Conservation (phyloP, 2,888 invertebrate genomes). For the Rosalia funebris region DNA sequence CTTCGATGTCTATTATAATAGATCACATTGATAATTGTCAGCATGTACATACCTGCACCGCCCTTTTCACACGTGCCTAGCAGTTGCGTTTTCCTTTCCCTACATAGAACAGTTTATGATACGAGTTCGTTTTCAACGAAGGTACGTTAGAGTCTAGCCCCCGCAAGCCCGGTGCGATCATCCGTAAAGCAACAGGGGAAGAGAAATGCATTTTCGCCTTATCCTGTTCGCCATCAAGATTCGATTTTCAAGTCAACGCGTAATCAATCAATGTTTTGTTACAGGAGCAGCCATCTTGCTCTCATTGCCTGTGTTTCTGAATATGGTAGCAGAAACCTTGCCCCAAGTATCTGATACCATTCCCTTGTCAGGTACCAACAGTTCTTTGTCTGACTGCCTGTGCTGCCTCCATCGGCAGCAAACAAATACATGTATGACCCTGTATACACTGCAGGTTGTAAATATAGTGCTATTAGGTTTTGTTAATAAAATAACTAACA, state of each 20-base stretch:
- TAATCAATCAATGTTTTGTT: constrained; percentile 76
- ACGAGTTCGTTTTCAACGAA: neutral
- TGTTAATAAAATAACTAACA: no score
- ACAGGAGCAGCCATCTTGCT: constrained; percentile 99
- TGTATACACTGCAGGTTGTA: no score
- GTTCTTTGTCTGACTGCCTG: constrained; percentile 66
- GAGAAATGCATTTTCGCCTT: neutral
- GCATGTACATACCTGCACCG: constrained; percentile 48
- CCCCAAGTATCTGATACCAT: constrained; percentile 99
- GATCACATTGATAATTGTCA: constrained; percentile 35
- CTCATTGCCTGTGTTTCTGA: constrained; percentile 99
- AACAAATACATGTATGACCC: no score
- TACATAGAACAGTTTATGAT: constrained; percentile 27
- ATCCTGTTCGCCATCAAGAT: neutral
- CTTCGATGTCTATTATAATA: constrained; percentile 26
- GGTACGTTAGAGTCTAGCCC: constrained; percentile 19
- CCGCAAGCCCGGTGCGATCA: neutral
- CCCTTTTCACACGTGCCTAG: constrained; percentile 30
- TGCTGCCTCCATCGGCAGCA: constrained; percentile 64
- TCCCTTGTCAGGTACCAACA: constrained; percentile 94
- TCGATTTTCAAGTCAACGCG: constrained; percentile 42
- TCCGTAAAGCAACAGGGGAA: neutral
- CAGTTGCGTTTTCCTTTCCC: constrained; percentile 32
- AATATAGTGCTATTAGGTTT: no score
- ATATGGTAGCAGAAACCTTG: constrained; percentile 99